Evolutionary conservation across 2,113 vertebrate species (phyloP), one percentile per base, ranked within the genome.

Genomic region (Pterocles burchelli): DNA sequence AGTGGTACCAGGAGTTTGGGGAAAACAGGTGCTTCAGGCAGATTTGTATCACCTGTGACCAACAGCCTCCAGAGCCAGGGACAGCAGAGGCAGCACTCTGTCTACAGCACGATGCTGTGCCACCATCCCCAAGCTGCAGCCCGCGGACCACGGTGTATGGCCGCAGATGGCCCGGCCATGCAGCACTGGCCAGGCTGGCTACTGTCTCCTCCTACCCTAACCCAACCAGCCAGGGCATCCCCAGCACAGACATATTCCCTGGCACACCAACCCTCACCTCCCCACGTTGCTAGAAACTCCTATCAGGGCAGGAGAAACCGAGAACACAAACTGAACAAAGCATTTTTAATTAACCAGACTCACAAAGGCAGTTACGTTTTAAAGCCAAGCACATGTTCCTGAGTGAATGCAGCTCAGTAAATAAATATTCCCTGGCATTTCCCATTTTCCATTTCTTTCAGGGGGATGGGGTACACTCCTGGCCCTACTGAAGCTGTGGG

Each of bases 61-160:
- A 2, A 34, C 12, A 45, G 34, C 38, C 36, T 57, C 58, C 14
- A 17, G 22, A n/a, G 29, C 31, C 17, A 17, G 43, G 45, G 34
- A 16, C 8, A 54, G 57, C 54, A 76, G 26, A 87, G 28, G 24
- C 36, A 77, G 55, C 10, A 3, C 51, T 16, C 38, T 3, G 5
- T 8, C n/a, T 11, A 4, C 52, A 19, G 45, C 34, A 36, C 0
- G 9, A 24, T 9, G 43, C 26, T 2, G 0, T 6, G 48, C 36
- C 31, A 16, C 2, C 24, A 34, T 59, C 24, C 70, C 34, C 43
- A 7, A 12, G 33, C 1, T 11, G 34, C 0, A 6, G n/a, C 51
- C 73, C 4, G 1, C 0, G 0, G 58, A 13, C 45, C 28, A 26
- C 2, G 0, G 17, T 6, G 16, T 0, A 3, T 0, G 11, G 54